phyloP scores from a whole-genome alignment of 2,113 vertebrate genomes.

The Proteles cristata region DNA sequence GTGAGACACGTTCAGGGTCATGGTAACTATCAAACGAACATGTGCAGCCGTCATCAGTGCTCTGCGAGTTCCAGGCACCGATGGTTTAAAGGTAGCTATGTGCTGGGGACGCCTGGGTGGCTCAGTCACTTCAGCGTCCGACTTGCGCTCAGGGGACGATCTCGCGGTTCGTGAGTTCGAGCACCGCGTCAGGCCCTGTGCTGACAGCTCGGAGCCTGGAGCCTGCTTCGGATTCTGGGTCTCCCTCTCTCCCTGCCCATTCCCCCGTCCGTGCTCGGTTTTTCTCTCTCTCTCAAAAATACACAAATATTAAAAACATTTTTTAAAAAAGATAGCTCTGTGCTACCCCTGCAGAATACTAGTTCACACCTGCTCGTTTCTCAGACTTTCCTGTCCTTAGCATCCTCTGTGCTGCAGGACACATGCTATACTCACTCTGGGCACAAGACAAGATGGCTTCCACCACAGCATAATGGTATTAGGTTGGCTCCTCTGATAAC shows the following conservation, averaged over 20 bases:
- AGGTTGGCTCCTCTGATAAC: background rate
- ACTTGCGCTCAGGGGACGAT: too few relatives aligned
- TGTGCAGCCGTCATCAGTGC: background rate
- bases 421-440: background rate
- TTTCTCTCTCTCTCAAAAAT: too few relatives aligned
- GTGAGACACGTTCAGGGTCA: background rate
- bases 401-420: background rate
- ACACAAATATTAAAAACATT: too few relatives aligned
- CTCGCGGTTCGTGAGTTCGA: too few relatives aligned
- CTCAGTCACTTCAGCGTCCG: too few relatives aligned
- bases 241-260: too few relatives aligned
- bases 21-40: background rate
- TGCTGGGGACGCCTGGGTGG: too few relatives aligned
- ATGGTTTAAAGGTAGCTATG: conserved; percentile 32
- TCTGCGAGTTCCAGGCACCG: conserved; percentile 31
- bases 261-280: too few relatives aligned
- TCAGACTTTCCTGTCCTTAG: background rate
- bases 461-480: background rate
- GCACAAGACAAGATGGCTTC: background rate
- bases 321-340: background rate
- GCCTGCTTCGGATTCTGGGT: too few relatives aligned
- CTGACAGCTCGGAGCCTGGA: too few relatives aligned
- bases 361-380: conserved; percentile 46
- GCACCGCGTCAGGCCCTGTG: too few relatives aligned
- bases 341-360: background rate